These are phyloP conservation scores for Yponomeuta cagnagella DNA, from an alignment of 2,888 invertebrate species.

Conservation along the genomic window DNA sequence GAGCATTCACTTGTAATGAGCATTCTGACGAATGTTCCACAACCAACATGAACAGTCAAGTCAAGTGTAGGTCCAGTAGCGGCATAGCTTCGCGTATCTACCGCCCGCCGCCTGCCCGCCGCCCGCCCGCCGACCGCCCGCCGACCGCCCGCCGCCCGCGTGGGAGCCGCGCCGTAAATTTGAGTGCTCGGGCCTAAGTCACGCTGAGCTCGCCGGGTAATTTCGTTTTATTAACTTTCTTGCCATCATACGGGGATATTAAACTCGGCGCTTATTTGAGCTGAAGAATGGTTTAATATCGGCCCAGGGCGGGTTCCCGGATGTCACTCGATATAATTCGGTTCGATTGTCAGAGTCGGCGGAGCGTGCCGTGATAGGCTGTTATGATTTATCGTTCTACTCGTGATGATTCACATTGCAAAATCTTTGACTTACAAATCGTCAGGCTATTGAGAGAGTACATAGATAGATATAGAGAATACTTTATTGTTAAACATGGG, in stretches of 20 bases:
- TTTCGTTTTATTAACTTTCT: constrained; percentile 58
- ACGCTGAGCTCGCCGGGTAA: constrained; percentile 40
- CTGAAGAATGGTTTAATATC: constrained; percentile 11
- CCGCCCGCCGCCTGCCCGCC: too few relatives aligned
- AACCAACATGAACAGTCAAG: too few relatives aligned
- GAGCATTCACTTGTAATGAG: too few relatives aligned
- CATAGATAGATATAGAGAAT: too few relatives aligned
- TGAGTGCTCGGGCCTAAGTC: constrained; percentile 46
- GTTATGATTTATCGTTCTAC: not conserved
- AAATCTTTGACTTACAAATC: not conserved
- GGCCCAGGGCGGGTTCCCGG: not conserved
- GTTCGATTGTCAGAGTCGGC: not conserved
- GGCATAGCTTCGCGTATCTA: too few relatives aligned
- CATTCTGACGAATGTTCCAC: too few relatives aligned
- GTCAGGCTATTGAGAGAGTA: not conserved
- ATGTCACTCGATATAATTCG: not conserved
- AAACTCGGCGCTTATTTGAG: constrained; percentile 22
- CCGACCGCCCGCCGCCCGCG: too few relatives aligned
- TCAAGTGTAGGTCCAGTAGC: too few relatives aligned
- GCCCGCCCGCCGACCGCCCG: too few relatives aligned
- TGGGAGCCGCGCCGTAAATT: constrained; percentile 51
- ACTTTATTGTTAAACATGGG: too few relatives aligned
- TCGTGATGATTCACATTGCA: not conserved
- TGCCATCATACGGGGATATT: constrained; percentile 37
- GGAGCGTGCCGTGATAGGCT: not conserved